Evolutionary conservation across 2,113 vertebrate species (phyloP).

Genomic region (Platycercus adscitus): DNA sequence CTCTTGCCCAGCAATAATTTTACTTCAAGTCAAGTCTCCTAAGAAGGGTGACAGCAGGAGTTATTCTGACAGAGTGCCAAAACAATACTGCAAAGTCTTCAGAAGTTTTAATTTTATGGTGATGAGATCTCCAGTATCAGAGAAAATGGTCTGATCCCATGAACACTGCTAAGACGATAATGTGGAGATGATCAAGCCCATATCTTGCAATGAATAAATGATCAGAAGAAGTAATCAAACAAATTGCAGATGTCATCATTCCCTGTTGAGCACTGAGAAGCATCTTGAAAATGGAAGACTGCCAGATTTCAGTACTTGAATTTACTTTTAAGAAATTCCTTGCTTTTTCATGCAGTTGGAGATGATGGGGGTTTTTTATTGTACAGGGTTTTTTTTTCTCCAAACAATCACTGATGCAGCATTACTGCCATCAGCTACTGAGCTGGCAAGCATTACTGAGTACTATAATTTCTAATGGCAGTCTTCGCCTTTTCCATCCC

Average conservation of each 20-base stretch:
- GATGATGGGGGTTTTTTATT: accelerated
- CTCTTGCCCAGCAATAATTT: neutral
- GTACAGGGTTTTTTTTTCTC: neutral
- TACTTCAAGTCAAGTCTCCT: neutral
- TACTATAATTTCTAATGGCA: neutral
- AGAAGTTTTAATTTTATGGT: conserved; percentile 42
- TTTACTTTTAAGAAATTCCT: conserved; percentile 19
- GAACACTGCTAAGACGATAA: neutral
- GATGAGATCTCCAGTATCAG: neutral
- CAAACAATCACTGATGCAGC: neutral
- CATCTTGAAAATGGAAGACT: conserved; percentile 19
- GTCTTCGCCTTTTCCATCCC: neutral
- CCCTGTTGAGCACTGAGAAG: neutral
- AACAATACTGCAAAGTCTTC: neutral
- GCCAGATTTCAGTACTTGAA: conserved; percentile 4
- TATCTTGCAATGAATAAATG: conserved; percentile 34
- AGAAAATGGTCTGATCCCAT: neutral
- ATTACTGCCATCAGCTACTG: neutral
- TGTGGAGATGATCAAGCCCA: neutral
- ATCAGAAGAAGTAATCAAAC: conserved; percentile 39
- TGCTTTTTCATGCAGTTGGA: conserved; percentile 24
- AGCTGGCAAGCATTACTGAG: neutral
- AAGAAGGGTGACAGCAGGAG: conserved; percentile 12
- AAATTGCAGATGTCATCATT: conserved; percentile 44
- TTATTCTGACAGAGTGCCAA: conserved; percentile 52